A percentile compares a stretch with the other conserved stretches of the same genome.
phyloP scores from a whole-genome alignment of 2,113 vertebrate species.

The Dipodomys spectabilis region DNA sequence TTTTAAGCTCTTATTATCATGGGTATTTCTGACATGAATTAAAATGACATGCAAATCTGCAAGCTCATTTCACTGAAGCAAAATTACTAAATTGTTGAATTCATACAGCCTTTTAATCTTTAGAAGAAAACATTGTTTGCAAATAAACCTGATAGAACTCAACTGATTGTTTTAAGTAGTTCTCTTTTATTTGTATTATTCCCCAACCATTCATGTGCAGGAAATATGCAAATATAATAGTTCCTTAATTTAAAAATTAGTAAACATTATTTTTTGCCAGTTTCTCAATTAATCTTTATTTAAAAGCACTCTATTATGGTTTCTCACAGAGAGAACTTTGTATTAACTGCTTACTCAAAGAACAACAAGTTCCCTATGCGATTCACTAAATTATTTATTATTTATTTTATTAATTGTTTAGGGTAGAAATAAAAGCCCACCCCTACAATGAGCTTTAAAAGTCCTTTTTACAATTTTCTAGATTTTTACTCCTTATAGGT shows the following conservation, averaged over 20 bases:
- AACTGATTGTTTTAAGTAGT: neutral
- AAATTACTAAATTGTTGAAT: slow-evolving; percentile 62
- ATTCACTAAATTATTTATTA: slow-evolving; percentile 12
- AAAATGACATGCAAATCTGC: slow-evolving; percentile 71
- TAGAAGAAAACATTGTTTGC: slow-evolving; percentile 8
- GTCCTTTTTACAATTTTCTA: neutral
- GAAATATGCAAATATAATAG: neutral
- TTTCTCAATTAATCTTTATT: neutral
- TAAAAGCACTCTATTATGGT: neutral
- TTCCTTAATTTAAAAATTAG: neutral
- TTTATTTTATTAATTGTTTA: neutral
- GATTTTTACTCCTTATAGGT: neutral
- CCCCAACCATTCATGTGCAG: neutral
- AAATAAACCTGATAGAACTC: slow-evolving; percentile 40
- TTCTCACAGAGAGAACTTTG: neutral
- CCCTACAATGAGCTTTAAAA: neutral
- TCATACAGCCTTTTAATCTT: slow-evolving; percentile 14
- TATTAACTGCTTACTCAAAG: neutral
- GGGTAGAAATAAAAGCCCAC: neutral
- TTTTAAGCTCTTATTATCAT: slow-evolving; percentile 67
- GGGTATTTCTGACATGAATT: slow-evolving; percentile 69
- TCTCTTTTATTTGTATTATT: slow-evolving; percentile 8
- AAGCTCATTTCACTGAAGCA: slow-evolving; percentile 37
- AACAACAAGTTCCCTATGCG: neutral
- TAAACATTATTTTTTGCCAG: neutral